A percentile compares a stretch with the other conserved stretches of the same genome.
These are phyloP conservation scores for Chalcis sispes DNA, from an alignment of 2,888 invertebrate genomes.

Conservation along the genomic window DNA sequence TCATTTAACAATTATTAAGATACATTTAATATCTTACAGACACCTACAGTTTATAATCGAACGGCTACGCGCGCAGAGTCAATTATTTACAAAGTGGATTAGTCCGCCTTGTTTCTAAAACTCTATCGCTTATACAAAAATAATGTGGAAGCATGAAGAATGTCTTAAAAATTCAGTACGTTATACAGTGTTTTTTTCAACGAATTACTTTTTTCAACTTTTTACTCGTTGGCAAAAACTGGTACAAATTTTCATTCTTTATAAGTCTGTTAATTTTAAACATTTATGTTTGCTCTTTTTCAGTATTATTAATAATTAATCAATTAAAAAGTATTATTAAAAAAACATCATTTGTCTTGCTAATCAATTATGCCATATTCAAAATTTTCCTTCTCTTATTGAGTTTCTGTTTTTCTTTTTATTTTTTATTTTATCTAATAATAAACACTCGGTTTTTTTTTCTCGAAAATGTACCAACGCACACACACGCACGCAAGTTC, in stretches of 20 bases:
- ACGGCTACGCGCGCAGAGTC: conserved; percentile 63
- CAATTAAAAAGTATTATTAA: conserved; percentile 41
- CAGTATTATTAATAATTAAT: conserved; percentile 15
- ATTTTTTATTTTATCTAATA: conserved; percentile 44
- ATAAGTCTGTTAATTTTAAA: conserved; percentile 13
- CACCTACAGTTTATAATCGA: conserved; percentile 61
- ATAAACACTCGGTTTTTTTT: conserved; percentile 33
- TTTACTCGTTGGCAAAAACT: conserved; percentile 31
- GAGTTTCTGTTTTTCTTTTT: conserved; percentile 18
- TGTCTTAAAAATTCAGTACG: conserved; percentile 58
- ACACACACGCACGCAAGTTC: conserved; percentile 60
- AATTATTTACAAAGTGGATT: conserved; percentile 70
- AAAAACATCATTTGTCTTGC: conserved; percentile 33
- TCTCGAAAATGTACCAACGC: conserved; percentile 54
- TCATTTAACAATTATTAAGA: conserved; percentile 54
- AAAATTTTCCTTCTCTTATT: conserved; percentile 19
- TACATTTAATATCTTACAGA: conserved; percentile 58
- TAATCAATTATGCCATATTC: conserved; percentile 22
- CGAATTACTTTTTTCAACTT: conserved; percentile 16
- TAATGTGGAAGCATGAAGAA: conserved; percentile 62
- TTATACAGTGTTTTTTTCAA: conserved; percentile 35
- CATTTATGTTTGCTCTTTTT: conserved; percentile 24
- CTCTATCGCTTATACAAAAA: conserved; percentile 59
- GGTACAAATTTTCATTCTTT: conserved; percentile 16
- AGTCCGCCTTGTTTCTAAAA: conserved; percentile 60